Evolutionary conservation across 2,888 invertebrate genomes (phyloP), one percentile per base, ranked within the genome.

Genomic region (Cheilosia variabilis): DNA sequence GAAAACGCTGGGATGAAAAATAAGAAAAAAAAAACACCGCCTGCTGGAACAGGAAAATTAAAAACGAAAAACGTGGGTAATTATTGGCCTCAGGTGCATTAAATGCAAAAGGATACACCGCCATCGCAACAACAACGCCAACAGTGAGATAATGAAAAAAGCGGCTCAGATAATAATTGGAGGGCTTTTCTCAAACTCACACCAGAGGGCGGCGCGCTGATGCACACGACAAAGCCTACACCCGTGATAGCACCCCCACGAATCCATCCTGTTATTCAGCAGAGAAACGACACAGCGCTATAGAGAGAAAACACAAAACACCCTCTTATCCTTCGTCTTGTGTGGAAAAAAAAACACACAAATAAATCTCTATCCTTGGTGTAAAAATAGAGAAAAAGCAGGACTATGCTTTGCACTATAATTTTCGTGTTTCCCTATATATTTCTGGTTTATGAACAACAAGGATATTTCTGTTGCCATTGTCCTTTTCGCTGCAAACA

Each of bases 41-140:
- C 66, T 73, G 66, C 81, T 83, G 78, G 82, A 88, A 87, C 88
- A 88, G 88, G 88, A 88, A 88, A 88, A 88, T 88, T 88, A 88
- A 88, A 88, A 88, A 88, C 88, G 87, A 88, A 88, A 87, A 88
- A 88, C 87, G 88, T 87, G 88, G 88, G 88, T 89, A 89, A 89
- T 89, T 89, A 88, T 89, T 89, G 88, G 88, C 88, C 88, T 88
- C 88, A 89, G 88, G 88, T 89, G 88, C 87, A 89, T 88, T 87
- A 87, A 87, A 88, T 87, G 76, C 87, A 87, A 88, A 87, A 87
- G 79, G 79, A 83, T 82, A 80, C 82, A 87, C 77, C 77, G 77
- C 76, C 86, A 86, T 77, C 13, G 22, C 52, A 52, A 15, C 78
- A 71, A 71, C 80, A 86, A 77, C 80, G 66, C 60, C 84, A 76